phyloP scores from a whole-genome alignment of 2,888 invertebrate genomes.

The Synanthedon formicaeformis region DNA sequence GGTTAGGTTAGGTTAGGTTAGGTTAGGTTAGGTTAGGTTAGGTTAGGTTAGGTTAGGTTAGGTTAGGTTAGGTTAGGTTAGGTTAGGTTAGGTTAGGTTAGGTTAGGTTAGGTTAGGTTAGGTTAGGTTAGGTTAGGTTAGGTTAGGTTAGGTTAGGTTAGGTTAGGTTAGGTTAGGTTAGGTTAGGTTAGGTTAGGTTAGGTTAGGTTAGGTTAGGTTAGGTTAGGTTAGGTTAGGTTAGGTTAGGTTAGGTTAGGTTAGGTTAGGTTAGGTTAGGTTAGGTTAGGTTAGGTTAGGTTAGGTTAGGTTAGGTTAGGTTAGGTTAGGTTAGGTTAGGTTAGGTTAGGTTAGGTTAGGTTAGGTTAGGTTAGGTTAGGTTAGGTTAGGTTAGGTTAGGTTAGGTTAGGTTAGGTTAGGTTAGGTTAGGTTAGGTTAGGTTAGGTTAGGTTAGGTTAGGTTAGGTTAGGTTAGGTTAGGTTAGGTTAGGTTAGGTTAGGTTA shows the following conservation, averaged over 20 bases:
- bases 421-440: too few species aligned
- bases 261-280: conserved; percentile 5
- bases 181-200: conserved; percentile 1
- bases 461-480: too few species aligned
- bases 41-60: conserved; percentile 1
- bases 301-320: conserved; percentile 4
- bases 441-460: too few species aligned
- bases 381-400: too few species aligned
- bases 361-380: too few species aligned
- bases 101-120: conserved; percentile 1
- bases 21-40: conserved; percentile 1
- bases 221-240: conserved; percentile 1
- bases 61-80: conserved; percentile 1
- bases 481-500: too few species aligned
- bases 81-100: conserved; percentile 1
- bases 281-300: conserved; percentile 7
- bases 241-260: conserved; percentile 1
- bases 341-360: conserved; percentile 1
- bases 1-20: conserved; percentile 1
- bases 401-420: too few species aligned
- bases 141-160: conserved; percentile 1
- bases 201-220: conserved; percentile 1
- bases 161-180: conserved; percentile 1
- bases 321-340: conserved; percentile 3
- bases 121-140: conserved; percentile 1